Evolutionary conservation across 2,113 vertebrate species (phyloP).

Genomic region (Halcyon senegalensis): DNA sequence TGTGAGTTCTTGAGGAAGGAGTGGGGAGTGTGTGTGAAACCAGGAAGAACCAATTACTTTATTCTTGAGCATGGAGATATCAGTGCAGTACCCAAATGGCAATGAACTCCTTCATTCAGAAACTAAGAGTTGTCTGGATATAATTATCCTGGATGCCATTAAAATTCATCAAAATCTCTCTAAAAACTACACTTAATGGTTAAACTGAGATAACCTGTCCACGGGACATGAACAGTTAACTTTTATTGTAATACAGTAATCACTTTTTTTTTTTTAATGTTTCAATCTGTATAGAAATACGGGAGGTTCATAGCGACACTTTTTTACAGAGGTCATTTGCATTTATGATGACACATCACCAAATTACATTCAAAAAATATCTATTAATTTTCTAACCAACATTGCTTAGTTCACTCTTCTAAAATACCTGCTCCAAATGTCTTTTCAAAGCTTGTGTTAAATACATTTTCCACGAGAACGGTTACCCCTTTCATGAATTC

Average conservation of each 20-base stretch:
- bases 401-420: background rate
- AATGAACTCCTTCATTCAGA: background rate
- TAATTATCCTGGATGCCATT: slow-evolving; percentile 33
- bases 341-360: background rate
- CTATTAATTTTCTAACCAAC: background rate
- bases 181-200: slow-evolving; percentile 25
- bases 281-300: background rate
- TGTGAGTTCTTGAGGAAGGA: slow-evolving; percentile 1
- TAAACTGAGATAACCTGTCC: slow-evolving; percentile 36
- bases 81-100: background rate
- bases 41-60: slow-evolving; percentile 28
- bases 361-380: background rate
- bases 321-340: background rate
- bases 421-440: background rate
- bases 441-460: background rate
- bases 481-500: background rate
- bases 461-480: background rate
- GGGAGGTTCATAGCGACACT: background rate
- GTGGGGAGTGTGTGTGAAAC: background rate
- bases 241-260: background rate
- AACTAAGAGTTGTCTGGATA: background rate
- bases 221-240: background rate
- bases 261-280: background rate
- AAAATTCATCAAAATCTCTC: slow-evolving; percentile 55
- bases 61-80: background rate